A percentile compares a stretch with the other conserved stretches of the same genome.
phyloP scores from a whole-genome alignment of 2,888 invertebrate species.

The Chrysomela aeneicollis region DNA sequence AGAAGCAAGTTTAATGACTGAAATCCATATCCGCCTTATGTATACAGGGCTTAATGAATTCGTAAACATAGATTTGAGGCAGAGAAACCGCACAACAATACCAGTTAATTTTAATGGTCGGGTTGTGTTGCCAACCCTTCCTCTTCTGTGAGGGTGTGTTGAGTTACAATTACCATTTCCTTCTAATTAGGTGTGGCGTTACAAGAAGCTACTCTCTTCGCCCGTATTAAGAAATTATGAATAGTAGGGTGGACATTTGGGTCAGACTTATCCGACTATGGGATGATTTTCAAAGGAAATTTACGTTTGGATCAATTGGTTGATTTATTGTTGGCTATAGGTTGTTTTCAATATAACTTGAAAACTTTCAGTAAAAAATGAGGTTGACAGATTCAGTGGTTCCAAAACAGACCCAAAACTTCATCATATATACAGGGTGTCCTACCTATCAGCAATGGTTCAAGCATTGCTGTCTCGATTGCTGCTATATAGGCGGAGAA shows the following conservation, averaged over 20 bases:
- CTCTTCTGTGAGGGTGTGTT: slow-evolving; percentile 34
- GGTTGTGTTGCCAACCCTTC: slow-evolving; percentile 43
- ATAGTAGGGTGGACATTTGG: slow-evolving; percentile 42
- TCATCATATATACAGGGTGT: no score
- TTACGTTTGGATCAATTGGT: no score
- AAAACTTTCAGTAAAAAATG: no score
- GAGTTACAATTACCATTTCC: slow-evolving; percentile 48
- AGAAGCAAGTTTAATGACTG: slow-evolving; percentile 17
- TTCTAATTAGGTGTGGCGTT: slow-evolving; percentile 47
- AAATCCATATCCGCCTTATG: slow-evolving; percentile 32
- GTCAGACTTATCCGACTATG: slow-evolving; percentile 27
- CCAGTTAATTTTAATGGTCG: slow-evolving; percentile 47
- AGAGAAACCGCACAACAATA: slow-evolving; percentile 43
- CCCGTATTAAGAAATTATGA: slow-evolving; percentile 43
- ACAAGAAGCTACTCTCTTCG: slow-evolving; percentile 45
- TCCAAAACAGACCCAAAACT: no score
- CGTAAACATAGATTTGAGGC: slow-evolving; percentile 37
- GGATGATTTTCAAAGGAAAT: no score
- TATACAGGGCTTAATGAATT: slow-evolving; percentile 37
- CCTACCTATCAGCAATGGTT: no score
- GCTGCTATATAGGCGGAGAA: no score
- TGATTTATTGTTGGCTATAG: no score
- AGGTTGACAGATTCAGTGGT: no score
- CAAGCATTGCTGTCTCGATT: no score
- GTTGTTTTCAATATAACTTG: no score